Evolutionary conservation across 2,113 vertebrate genomes (phyloP).

Genomic region (Tinamus guttatus): DNA sequence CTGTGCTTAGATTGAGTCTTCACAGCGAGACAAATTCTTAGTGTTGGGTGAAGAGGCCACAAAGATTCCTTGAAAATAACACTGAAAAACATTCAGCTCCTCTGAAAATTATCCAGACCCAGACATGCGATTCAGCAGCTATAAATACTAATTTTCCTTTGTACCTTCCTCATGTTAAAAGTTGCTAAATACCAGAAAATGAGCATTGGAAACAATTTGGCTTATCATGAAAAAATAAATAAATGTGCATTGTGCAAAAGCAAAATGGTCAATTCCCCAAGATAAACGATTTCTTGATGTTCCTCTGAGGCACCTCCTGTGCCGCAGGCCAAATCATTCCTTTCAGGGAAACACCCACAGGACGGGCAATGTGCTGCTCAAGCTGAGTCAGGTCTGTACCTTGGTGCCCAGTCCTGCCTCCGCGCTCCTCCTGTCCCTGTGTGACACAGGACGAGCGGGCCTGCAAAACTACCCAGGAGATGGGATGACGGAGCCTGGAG

Average conservation of each 20-base stretch:
- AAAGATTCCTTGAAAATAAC: not conserved
- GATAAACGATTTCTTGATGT: not conserved
- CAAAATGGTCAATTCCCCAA: not conserved
- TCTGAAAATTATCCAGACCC: not conserved
- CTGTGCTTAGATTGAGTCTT: not conserved
- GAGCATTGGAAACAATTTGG: not conserved
- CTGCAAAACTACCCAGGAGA: not conserved
- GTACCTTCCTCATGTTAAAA: not conserved
- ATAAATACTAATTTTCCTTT: not conserved
- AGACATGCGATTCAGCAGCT: not conserved
- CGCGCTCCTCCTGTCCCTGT: not conserved
- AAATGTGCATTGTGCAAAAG: not conserved
- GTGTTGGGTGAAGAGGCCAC: not conserved
- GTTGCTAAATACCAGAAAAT: not conserved
- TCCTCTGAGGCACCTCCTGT: not conserved
- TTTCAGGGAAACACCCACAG: constrained; percentile 30
- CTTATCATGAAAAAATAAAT: not conserved
- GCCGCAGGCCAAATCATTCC: not conserved
- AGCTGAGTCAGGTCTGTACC: not conserved
- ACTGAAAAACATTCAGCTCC: not conserved
- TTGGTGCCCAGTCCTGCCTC: not conserved
- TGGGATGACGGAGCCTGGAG: not conserved
- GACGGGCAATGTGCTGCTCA: constrained; percentile 37
- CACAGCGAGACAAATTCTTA: not conserved
- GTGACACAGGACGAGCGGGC: not conserved